Evolutionary conservation across 2,797 vertebrate genomes (phyloP).

Genomic region (Phataginus tricuspis): DNA sequence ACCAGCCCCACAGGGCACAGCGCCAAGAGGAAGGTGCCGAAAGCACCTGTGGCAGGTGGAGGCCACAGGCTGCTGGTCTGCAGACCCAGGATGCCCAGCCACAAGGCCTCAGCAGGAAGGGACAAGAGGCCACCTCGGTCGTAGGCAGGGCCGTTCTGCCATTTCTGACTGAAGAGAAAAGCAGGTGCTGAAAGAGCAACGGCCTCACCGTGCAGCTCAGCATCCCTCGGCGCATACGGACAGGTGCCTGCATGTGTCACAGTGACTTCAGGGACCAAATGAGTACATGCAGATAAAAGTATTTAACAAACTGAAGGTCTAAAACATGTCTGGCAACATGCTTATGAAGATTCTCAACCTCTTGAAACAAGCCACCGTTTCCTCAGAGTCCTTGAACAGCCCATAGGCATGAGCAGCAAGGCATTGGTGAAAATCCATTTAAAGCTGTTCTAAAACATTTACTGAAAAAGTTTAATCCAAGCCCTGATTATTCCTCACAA

Average conservation of each 20-base stretch:
- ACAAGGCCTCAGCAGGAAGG: fast-evolving
- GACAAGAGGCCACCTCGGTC: no score
- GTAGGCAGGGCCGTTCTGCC: fast-evolving
- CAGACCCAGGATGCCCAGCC: no score
- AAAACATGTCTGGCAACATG: neutral
- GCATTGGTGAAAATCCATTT: no score
- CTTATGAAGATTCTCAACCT: neutral
- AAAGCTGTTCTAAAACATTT: fast-evolving
- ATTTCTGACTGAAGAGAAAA: neutral
- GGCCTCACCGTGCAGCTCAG: no score
- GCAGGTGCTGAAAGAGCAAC: no score
- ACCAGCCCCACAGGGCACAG: no score
- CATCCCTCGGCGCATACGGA: fast-evolving
- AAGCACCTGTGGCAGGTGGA: neutral
- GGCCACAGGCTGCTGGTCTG: neutral
- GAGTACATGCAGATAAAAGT: neutral
- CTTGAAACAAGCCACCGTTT: neutral
- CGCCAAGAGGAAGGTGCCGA: neutral
- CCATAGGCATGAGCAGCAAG: neutral
- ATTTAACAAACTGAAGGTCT: neutral
- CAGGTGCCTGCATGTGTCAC: fast-evolving
- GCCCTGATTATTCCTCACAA: neutral
- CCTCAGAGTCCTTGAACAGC: no score
- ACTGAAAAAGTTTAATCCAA: no score
- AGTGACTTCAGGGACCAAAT: fast-evolving